Conservation (phyloP, 2,113 vertebrate genomes). For the Centropristis striata region DNA sequence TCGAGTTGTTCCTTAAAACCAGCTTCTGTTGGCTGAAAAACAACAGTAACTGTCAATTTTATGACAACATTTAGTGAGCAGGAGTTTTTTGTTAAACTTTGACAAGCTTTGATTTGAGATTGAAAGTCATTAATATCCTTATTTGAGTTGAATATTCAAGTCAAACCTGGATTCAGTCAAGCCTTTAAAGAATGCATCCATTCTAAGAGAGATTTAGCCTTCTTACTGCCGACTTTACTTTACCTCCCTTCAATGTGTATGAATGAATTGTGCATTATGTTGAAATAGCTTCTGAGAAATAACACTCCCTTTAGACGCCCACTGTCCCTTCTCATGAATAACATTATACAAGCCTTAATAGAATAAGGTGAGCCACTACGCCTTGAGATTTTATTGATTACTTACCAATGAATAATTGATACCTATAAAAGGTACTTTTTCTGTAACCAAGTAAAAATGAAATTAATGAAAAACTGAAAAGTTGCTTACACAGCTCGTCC, state of each 20-base stretch:
- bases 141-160: neutral
- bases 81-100: neutral
- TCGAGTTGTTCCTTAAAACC: slow-evolving; percentile 92
- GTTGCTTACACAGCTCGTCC: slow-evolving; percentile 92
- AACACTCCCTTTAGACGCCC: slow-evolving; percentile 51
- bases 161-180: neutral
- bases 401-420: slow-evolving; percentile 68
- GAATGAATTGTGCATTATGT: slow-evolving; percentile 65
- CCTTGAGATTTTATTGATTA: slow-evolving; percentile 59
- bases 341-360: slow-evolving; percentile 69
- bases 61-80: neutral
- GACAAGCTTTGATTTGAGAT: neutral
- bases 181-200: neutral
- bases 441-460: slow-evolving; percentile 26
- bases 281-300: slow-evolving; percentile 71
- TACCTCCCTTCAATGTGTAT: slow-evolving; percentile 27
- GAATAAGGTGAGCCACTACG: slow-evolving; percentile 52
- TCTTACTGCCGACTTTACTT: slow-evolving; percentile 25
- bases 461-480: slow-evolving; percentile 47
- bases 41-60: neutral
- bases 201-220: neutral
- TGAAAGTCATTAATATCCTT: slow-evolving; percentile 2
- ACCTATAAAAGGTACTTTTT: slow-evolving; percentile 26
- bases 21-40: slow-evolving; percentile 92
- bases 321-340: slow-evolving; percentile 75